Base-by-base conservation (phyloP, 2,113 vertebrate species). In the Corvus hawaiiensis region DNA sequence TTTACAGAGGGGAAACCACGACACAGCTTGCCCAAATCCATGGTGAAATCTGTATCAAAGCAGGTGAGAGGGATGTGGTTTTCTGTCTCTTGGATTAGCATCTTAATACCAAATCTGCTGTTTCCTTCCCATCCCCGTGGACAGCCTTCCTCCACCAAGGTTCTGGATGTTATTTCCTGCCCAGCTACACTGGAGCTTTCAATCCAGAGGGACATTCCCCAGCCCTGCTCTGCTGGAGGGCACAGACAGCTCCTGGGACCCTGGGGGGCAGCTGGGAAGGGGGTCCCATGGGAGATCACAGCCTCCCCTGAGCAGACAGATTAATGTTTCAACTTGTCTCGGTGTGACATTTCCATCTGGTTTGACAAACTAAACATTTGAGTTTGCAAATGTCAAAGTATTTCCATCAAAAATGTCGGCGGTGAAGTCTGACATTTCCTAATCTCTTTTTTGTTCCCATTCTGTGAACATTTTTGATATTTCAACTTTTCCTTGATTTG, bases 291-390 rank as follows among this genome's bases (percentile, higher is more conserved):
- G 49, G 84, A 84, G 30, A 67, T 26, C 1, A 0, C 71, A 79
- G 78, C 52, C 48, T 59, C 39, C 44, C 2, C 0, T 63, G 87
- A 84, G 58, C 80, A 35, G 56, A 33, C 72, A 90, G 91, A 94
- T 95, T 95, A 95, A 92, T 27, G 61, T 94, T 92, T 94, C 91
- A 67, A 52, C 91, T 86, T 59, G 83, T 85, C 94, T 97, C 6
- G 0, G 33, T 71, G 44, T 94, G 95, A 94, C 91, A 96, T 94
- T 94, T 96, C 86, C 93, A 97, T 97, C 81, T 86, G 73, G 91
- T 95, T 93, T 96, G 94, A 94, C 95, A 97, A 95, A 95, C 94
- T 94, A 95, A 97, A 95, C 80, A 81, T 97, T 96, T 93, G 91
- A 96, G 73, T 95, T 95, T 87, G 91, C 89, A 95, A 95, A 96